Conservation (phyloP, 2,113 vertebrate species). For the Otocyon megalotis region DNA sequence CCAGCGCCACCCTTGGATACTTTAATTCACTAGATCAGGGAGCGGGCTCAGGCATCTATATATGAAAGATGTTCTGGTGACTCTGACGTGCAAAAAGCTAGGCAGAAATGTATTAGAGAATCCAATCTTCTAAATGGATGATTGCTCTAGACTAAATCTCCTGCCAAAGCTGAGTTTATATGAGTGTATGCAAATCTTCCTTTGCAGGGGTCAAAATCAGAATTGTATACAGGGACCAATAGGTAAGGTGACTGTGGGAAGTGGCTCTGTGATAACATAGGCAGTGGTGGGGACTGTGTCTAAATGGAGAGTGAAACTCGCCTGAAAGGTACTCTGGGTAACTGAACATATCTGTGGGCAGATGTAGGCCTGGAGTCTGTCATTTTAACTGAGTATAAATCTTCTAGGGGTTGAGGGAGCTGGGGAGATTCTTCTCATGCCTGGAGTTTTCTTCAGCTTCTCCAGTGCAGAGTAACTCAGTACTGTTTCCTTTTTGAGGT, state of each 20-base stretch:
- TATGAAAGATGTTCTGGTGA: not conserved
- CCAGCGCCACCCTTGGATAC: not conserved
- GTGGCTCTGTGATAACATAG: not conserved
- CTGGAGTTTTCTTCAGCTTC: slow-evolving; percentile 38
- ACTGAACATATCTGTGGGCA: not conserved
- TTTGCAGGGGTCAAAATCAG: not conserved
- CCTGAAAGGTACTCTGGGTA: not conserved
- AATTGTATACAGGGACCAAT: not conserved
- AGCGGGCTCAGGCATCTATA: not conserved
- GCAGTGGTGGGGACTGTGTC: not conserved
- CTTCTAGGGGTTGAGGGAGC: not conserved
- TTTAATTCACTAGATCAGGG: slow-evolving; percentile 10
- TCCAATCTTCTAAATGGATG: not conserved
- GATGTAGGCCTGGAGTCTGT: not conserved
- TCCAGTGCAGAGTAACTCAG: not conserved
- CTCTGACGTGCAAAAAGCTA: slow-evolving; percentile 50
- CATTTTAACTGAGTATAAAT: not conserved
- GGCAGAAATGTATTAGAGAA: not conserved
- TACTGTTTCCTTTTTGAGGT: not conserved
- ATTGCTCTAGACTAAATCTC: not conserved
- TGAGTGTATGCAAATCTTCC: not conserved
- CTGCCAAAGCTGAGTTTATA: not conserved
- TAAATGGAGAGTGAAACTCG: not conserved
- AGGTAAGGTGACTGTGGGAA: not conserved
- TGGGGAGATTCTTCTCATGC: not conserved